A percentile compares a stretch with the other conserved stretches of the same genome.
Evolutionary conservation across 2,113 vertebrate genomes (phyloP).

Genomic region (Pantherophis guttatus): DNA sequence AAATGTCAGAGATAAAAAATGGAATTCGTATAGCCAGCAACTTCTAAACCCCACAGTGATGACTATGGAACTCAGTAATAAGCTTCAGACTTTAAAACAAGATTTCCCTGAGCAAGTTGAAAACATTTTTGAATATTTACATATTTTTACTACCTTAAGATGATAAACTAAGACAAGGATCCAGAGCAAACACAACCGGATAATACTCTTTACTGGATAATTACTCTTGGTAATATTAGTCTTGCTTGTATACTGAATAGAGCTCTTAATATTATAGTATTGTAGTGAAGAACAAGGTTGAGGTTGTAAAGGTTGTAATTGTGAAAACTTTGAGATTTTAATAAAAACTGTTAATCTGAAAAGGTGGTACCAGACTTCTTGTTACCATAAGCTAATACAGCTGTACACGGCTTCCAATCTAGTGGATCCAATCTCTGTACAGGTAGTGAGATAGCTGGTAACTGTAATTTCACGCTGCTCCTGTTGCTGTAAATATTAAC

Average conservation of each 20-base stretch:
- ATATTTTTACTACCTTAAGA: neutral
- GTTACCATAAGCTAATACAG: neutral
- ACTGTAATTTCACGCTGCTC: neutral
- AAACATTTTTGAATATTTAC: neutral
- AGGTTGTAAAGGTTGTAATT: neutral
- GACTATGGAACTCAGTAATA: neutral
- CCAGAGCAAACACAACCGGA: neutral
- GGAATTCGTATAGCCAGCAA: neutral
- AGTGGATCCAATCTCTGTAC: neutral
- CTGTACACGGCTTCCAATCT: neutral
- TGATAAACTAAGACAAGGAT: neutral
- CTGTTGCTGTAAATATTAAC: neutral
- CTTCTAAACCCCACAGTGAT: neutral
- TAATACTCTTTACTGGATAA: neutral
- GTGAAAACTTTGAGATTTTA: neutral
- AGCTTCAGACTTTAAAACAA: neutral
- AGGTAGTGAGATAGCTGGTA: neutral
- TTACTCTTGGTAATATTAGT: neutral
- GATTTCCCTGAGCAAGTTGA: neutral
- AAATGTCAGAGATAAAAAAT: neutral
- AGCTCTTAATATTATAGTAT: neutral
- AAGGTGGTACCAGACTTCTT: neutral
- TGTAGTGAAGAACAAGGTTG: neutral
- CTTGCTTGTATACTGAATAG: neutral
- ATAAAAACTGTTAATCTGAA: neutral